Evolutionary conservation across 2,113 vertebrate genomes (phyloP), one percentile per base, ranked within the genome.

Genomic region (Dicerorhinus sumatrensis): DNA sequence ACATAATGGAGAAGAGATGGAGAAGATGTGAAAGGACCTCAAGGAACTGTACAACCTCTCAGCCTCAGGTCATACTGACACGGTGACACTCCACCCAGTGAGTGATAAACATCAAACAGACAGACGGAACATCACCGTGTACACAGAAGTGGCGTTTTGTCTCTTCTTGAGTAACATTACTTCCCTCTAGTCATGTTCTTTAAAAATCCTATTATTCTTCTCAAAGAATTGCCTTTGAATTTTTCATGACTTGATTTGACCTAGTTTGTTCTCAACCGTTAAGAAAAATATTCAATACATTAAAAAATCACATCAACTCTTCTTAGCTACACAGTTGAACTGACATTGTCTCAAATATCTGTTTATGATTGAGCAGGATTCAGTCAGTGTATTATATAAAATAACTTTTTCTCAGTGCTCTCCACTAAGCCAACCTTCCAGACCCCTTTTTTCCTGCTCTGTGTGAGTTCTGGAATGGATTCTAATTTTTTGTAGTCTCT

Each of bases 201-300:
- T 76, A 70, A 86, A 97, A 86, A 20, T 86, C 14, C 31, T 51
- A 27, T 76, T 85, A 69, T 33, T 69, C 7, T 51, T 63, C 58
- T n/a, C 62, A 77, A 76, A 92, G 62, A 83, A 86, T 77, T 72
- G 36, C 23, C 16, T 94, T 92, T 92, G 23, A 81, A 81, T 58
- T 60, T 75, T 77, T 75, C 20, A 70, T 91, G 46, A 51, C 17
- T 86, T 96, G n/a, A 94, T 70, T 72, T 72, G 65, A 72, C 33
- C 8, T 79, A 51, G 33, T 72, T 77, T 39, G 54, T 85, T 80
- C 63, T 65, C 75, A 69, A 51, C 29, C 46, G 6, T 63, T 72
- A 69, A 89, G 54, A 87, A 89, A 82, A 70, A 63, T 60, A 29
- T 12, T 69, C 39, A 86, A 46, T 80, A 51, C 33, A 25, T 75